These are phyloP conservation scores for Cariama cristata DNA, from an alignment of 2,113 vertebrate species.

Conservation along the genomic window DNA sequence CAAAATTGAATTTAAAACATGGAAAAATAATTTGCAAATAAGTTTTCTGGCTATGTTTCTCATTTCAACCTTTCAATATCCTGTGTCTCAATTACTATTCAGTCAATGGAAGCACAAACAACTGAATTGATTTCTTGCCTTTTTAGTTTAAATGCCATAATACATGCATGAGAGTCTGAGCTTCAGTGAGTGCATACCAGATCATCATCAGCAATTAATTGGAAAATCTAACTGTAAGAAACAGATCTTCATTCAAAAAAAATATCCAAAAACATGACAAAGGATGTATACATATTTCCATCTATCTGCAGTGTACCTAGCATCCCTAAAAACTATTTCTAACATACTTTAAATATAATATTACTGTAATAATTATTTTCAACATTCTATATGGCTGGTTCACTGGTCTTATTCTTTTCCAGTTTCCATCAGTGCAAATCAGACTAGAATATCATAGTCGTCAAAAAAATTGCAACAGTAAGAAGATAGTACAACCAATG, in stretches of 20 bases:
- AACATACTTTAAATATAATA: neutral
- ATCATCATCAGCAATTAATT: neutral
- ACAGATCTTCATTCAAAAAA: neutral
- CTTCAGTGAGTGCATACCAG: constrained; percentile 4
- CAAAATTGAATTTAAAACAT: neutral
- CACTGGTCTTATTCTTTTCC: neutral
- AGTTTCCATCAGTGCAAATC: neutral
- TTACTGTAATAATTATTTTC: neutral
- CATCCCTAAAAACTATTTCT: neutral
- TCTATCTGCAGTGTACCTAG: neutral
- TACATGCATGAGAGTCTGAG: neutral
- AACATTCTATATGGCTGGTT: neutral
- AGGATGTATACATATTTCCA: neutral
- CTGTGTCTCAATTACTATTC: neutral
- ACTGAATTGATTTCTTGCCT: constrained; percentile 51
- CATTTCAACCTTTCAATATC: neutral
- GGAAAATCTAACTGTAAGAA: neutral
- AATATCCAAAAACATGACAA: neutral
- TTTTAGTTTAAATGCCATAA: constrained; percentile 38
- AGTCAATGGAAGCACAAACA: constrained; percentile 26
- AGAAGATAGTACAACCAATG: neutral
- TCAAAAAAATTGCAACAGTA: neutral
- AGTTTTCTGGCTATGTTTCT: neutral
- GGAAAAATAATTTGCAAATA: neutral
- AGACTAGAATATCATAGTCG: neutral